These are phyloP conservation scores for Neogobius melanostomus DNA, from an alignment of 2,113 vertebrate genomes.

Conservation along the genomic window DNA sequence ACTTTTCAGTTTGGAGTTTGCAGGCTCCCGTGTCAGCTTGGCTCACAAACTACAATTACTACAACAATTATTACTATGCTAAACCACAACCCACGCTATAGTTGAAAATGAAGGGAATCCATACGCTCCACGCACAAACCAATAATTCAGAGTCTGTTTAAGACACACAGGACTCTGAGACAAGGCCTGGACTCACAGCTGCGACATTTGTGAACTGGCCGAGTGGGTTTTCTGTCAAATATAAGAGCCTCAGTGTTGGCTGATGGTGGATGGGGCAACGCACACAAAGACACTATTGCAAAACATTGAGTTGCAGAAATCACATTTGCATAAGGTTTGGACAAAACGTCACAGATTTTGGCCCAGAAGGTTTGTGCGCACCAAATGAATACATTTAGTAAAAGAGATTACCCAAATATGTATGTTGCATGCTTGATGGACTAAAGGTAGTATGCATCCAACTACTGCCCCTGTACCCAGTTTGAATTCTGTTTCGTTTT, in stretches of 20 bases:
- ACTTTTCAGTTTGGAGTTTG: too few species aligned
- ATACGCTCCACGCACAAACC: slow-evolving; percentile 7
- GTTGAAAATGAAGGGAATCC: slow-evolving; percentile 14
- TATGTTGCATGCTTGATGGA: not conserved
- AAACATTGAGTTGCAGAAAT: slow-evolving; percentile 43
- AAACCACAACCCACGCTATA: not conserved
- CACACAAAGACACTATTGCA: slow-evolving; percentile 63
- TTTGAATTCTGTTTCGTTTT: too few species aligned
- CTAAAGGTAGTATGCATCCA: not conserved
- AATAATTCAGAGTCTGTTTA: slow-evolving; percentile 13
- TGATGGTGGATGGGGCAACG: slow-evolving; percentile 52
- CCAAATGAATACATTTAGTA: not conserved
- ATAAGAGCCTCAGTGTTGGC: slow-evolving; percentile 52
- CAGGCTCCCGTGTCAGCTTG: too few species aligned
- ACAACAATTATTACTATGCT: not conserved
- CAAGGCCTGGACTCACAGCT: slow-evolving; percentile 33
- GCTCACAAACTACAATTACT: not conserved
- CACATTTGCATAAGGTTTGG: slow-evolving; percentile 6
- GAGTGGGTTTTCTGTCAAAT: slow-evolving; percentile 59
- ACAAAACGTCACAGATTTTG: not conserved
- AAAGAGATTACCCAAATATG: not conserved
- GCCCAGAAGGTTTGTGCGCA: not conserved
- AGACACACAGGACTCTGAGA: slow-evolving; percentile 19
- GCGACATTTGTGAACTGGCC: slow-evolving; percentile 41
- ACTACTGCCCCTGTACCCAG: too few species aligned